These are phyloP conservation scores for Imbricaverruca yamaguchii DNA, from an alignment of 2,888 invertebrate species.

Conservation along the genomic window DNA sequence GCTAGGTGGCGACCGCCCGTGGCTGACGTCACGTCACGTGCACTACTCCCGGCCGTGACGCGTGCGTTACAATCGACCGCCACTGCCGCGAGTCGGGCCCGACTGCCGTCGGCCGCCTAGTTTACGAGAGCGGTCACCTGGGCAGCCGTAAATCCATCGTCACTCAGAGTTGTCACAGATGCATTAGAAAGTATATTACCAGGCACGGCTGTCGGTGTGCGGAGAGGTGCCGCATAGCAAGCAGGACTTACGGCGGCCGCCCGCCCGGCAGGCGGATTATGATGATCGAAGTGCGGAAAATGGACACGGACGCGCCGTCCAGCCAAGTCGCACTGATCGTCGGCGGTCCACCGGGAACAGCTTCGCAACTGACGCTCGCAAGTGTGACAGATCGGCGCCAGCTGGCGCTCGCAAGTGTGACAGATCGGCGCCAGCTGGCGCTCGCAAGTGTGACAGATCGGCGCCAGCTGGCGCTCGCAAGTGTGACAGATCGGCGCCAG, in stretches of 20 bases:
- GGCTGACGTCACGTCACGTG: not conserved
- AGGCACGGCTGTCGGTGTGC: not conserved
- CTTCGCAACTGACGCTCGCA: no score
- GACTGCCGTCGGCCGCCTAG: not conserved
- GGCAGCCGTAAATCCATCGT: not conserved
- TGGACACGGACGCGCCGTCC: not conserved
- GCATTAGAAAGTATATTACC: conserved; percentile 19
- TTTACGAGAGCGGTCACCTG: not conserved
- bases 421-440: no score
- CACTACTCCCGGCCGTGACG: not conserved
- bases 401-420: no score
- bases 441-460: no score
- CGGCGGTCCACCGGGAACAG: no score
- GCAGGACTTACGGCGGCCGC: not conserved
- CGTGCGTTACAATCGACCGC: not conserved
- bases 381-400: no score
- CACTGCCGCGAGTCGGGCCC: no score
- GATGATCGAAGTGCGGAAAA: not conserved
- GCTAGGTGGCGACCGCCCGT: not conserved
- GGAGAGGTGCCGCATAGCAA: not conserved
- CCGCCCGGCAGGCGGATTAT: not conserved
- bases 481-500: no score
- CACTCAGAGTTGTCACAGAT: not conserved
- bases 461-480: no score
- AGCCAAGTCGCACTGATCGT: no score